A percentile compares a stretch with the other conserved stretches of the same genome.
Evolutionary conservation across 2,888 invertebrate genomes (phyloP).

Genomic region (Callosobruchus maculatus): DNA sequence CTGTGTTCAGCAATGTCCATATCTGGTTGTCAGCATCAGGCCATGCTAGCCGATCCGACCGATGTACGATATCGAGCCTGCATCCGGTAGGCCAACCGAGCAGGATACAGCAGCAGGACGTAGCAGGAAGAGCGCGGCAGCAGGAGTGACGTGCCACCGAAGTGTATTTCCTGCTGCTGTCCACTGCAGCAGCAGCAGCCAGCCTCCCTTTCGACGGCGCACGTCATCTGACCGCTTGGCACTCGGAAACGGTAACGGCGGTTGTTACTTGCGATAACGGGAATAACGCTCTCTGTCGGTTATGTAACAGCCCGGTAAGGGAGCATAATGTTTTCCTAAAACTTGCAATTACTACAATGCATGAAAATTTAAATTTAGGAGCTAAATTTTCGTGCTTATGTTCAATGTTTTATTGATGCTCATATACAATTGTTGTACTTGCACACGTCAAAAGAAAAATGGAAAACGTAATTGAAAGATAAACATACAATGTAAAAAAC

Average conservation of each 20-base stretch:
- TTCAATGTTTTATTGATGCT: no score
- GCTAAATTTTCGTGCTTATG: no score
- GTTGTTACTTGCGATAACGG: not conserved
- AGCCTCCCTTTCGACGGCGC: not conserved
- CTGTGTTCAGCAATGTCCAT: not conserved
- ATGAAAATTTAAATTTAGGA: no score
- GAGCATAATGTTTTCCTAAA: no score
- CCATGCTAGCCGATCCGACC: no score
- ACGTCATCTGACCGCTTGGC: not conserved
- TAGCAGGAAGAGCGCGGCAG: conserved; percentile 1
- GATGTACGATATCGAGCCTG: not conserved
- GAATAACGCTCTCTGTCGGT: not conserved
- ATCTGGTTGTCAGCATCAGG: not conserved
- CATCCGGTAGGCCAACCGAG: not conserved
- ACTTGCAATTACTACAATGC: no score
- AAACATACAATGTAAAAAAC: no score
- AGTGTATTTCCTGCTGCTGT: conserved; percentile 44
- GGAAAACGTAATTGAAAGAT: no score
- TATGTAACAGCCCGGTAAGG: no score
- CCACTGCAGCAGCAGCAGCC: conserved; percentile 32
- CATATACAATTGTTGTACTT: no score
- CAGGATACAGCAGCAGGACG: conserved; percentile 28
- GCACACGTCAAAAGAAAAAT: no score
- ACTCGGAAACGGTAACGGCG: not conserved
- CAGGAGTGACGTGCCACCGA: conserved; percentile 36